A percentile compares a stretch with the other conserved stretches of the same genome.
These are phyloP conservation scores for Phyllopteryx taeniolatus DNA, from an alignment of 2,113 vertebrate species.

Conservation along the genomic window DNA sequence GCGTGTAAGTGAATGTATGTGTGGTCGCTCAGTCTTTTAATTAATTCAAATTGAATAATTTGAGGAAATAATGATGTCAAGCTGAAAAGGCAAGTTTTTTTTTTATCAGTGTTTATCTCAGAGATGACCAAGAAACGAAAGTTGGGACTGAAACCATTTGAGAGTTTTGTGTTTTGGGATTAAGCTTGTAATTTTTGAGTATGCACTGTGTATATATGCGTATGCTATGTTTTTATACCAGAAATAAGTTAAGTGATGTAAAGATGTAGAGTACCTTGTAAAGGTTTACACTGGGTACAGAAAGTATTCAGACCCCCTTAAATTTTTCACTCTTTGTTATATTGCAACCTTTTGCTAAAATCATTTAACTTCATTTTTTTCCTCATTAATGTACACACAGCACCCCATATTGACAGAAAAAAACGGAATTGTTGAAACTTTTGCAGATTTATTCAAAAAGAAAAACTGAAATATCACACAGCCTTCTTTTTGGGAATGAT, in stretches of 20 bases:
- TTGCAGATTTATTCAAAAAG: no score
- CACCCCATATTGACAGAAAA: no score
- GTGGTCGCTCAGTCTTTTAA: neutral
- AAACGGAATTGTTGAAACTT: no score
- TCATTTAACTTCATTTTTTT: no score
- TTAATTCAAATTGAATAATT: constrained; percentile 11
- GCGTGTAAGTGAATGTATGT: constrained; percentile 5
- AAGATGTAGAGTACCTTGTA: neutral
- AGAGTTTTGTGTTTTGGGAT: neutral
- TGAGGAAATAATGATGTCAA: constrained; percentile 5
- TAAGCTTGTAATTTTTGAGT: neutral
- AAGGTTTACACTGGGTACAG: neutral
- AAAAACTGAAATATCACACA: no score
- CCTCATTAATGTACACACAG: no score
- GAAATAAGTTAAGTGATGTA: neutral
- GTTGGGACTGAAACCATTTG: constrained; percentile 4
- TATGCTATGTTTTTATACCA: neutral
- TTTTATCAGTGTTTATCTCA: constrained; percentile 1
- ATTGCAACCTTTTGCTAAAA: no score
- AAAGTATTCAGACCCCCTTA: no score
- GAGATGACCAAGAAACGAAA: neutral
- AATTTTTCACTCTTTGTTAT: no score
- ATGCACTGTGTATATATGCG: neutral
- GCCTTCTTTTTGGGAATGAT: no score
- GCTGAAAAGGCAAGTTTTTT: neutral